phyloP scores from a whole-genome alignment of 2,113 vertebrate species.

The Eleginops maclovinus region DNA sequence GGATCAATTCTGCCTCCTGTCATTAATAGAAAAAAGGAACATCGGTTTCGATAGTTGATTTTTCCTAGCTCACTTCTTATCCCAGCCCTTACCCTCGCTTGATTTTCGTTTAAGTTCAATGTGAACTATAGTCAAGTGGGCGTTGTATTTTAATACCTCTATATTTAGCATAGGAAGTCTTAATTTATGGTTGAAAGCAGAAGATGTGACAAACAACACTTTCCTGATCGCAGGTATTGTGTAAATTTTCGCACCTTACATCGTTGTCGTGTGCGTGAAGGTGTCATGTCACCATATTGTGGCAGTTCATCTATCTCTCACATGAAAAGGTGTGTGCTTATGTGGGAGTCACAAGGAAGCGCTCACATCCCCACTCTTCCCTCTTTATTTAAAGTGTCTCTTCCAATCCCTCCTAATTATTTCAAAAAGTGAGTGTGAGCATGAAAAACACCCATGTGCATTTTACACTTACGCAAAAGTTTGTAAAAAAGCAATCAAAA shows the following conservation, averaged over 20 bases:
- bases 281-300: conserved; percentile 48
- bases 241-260: conserved; percentile 50
- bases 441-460: background rate
- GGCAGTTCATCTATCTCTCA: conserved; percentile 22
- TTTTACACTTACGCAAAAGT: background rate
- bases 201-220: conserved; percentile 23
- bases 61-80: too few species aligned
- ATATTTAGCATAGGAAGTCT: conserved; percentile 3
- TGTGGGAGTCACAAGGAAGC: conserved; percentile 55
- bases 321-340: conserved; percentile 25
- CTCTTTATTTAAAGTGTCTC: conserved; percentile 28
- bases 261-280: conserved; percentile 14
- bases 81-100: too few species aligned
- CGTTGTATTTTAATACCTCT: conserved; percentile 3
- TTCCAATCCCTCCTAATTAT: conserved; percentile 41
- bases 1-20: too few species aligned
- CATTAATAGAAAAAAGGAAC: too few species aligned
- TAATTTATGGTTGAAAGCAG: conserved; percentile 16
- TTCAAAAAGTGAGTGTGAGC: conserved; percentile 1
- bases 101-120: background rate
- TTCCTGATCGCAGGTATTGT: conserved; percentile 33
- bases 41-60: too few species aligned
- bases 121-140: background rate
- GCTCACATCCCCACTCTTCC: conserved; percentile 27
- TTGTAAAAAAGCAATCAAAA: conserved; percentile 36